A percentile compares a stretch with the other conserved stretches of the same genome.
phyloP scores from a whole-genome alignment of 1,140 invertebrate genomes.

The Pemphigus obesinymphae region DNA sequence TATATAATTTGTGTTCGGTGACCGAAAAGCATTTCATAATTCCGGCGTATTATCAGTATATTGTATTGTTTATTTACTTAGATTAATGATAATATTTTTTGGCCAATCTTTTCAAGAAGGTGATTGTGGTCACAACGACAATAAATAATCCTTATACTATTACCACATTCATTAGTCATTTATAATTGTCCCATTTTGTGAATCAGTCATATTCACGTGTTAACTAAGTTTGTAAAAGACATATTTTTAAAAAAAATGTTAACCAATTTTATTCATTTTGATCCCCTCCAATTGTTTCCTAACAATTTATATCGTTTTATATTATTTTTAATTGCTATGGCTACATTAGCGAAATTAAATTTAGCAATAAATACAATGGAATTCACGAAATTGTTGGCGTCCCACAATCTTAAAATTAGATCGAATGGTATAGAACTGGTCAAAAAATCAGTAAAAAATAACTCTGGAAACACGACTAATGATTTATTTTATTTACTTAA shows the following conservation, averaged over 20 bases:
- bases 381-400: slow-evolving; percentile 5
- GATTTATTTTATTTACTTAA: not conserved
- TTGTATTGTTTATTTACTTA: too few relatives aligned
- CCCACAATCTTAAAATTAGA: slow-evolving; percentile 12
- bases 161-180: too few relatives aligned
- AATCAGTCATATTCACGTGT: not conserved
- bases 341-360: not conserved
- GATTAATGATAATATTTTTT: too few relatives aligned
- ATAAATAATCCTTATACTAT: too few relatives aligned
- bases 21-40: too few relatives aligned
- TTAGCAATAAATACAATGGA: not conserved
- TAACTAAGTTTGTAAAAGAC: not conserved
- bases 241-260: not conserved
- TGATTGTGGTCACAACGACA: too few relatives aligned
- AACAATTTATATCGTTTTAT: not conserved
- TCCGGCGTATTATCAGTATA: too few relatives aligned
- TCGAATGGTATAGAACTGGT: not conserved
- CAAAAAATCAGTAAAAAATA: not conserved
- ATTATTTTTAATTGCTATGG: not conserved
- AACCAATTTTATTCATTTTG: not conserved
- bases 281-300: not conserved
- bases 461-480: not conserved
- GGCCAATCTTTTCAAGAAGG: too few relatives aligned
- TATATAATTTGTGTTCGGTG: too few relatives aligned
- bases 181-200: not conserved